Conservation (phyloP, 1,140 invertebrate species). For the Coenobita brevimanus region DNA sequence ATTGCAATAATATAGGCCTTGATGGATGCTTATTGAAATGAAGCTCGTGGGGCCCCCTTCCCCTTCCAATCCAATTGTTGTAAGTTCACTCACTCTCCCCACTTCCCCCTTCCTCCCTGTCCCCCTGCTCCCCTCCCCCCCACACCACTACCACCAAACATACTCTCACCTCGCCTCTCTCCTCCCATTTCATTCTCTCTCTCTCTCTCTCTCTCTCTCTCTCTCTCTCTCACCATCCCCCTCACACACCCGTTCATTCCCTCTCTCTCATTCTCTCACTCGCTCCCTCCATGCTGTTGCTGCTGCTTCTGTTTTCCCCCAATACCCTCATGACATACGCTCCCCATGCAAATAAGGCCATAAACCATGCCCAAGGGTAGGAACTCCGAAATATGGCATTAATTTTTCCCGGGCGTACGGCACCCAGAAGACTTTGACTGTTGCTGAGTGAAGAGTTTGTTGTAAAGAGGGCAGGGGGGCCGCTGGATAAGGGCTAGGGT, state of each 20-base stretch:
- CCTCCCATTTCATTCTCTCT: neutral
- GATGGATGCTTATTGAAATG: constrained; percentile 70
- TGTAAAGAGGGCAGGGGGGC: constrained; percentile 28
- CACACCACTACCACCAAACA: no score
- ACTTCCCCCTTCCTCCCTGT: no score
- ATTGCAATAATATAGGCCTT: constrained; percentile 70
- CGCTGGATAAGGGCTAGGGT: neutral
- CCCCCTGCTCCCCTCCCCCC: no score
- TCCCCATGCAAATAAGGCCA: constrained; percentile 57
- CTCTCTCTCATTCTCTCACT: no score
- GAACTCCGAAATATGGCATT: constrained; percentile 47
- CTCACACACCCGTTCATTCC: no score
- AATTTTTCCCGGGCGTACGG: constrained; percentile 35
- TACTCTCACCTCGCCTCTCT: no score
- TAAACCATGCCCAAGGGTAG: constrained; percentile 46
- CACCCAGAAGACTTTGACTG: constrained; percentile 24
- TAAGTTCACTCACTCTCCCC: constrained; percentile 40
- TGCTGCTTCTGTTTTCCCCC: constrained; percentile 14
- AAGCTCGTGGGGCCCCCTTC: constrained; percentile 55
- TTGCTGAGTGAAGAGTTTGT: constrained; percentile 27
- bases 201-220: neutral
- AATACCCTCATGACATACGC: constrained; percentile 55
- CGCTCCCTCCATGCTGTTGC: no score
- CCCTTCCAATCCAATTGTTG: constrained; percentile 64
- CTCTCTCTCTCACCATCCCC: neutral